Conservation (phyloP, 2,888 invertebrate genomes). For the Schrankia costaestrigalis region DNA sequence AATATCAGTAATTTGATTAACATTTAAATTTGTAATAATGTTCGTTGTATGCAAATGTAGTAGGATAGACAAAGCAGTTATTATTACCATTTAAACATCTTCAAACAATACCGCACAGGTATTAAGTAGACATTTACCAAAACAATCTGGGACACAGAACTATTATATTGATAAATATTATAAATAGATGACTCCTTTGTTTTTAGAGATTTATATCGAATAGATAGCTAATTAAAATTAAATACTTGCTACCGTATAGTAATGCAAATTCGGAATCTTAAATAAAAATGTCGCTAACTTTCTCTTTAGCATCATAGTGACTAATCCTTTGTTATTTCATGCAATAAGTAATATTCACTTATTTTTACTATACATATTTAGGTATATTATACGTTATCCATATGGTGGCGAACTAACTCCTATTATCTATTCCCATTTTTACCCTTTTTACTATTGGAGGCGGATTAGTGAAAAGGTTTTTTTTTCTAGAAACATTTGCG, state of each 20-base stretch:
- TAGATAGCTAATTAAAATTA: slow-evolving; percentile 6
- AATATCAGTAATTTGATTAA: slow-evolving; percentile 33
- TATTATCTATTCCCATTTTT: no score
- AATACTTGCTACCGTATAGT: not conserved
- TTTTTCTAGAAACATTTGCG: no score
- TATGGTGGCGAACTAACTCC: no score
- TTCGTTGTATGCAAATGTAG: slow-evolving; percentile 30
- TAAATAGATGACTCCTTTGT: slow-evolving; percentile 7
- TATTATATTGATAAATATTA: slow-evolving; percentile 6
- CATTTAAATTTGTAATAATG: slow-evolving; percentile 34
- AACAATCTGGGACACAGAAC: slow-evolving; percentile 19
- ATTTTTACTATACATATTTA: no score
- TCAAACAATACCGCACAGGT: slow-evolving; percentile 32
- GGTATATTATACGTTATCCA: no score
- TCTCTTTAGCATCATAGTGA: no score
- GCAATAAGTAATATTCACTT: no score
- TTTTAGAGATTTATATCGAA: slow-evolving; percentile 4
- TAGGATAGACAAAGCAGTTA: slow-evolving; percentile 29
- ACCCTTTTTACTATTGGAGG: no score
- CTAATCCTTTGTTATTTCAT: no score
- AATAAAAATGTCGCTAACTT: no score
- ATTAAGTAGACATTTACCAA: slow-evolving; percentile 25
- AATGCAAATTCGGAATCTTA: no score
- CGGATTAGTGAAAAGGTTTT: no score
- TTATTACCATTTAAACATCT: slow-evolving; percentile 35